A percentile compares a stretch with the other conserved stretches of the same genome.
These are phyloP conservation scores for Stratiomys singularior DNA, from an alignment of 2,888 invertebrate genomes.

Conservation along the genomic window DNA sequence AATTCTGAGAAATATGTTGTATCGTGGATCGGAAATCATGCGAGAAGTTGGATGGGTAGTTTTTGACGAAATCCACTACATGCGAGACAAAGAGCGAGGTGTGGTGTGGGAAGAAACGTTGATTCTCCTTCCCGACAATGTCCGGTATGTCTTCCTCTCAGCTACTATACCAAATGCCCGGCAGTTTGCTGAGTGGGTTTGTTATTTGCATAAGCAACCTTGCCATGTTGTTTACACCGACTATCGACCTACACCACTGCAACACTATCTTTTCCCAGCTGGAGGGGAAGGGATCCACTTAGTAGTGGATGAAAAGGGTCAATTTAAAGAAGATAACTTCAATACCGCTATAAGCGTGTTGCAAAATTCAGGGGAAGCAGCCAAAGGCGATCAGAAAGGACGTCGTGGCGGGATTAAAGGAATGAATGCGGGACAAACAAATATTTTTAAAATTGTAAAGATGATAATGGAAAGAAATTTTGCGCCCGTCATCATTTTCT, in stretches of 20 bases:
- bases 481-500: conserved; percentile 98
- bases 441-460: conserved; percentile 96
- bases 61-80: conserved; percentile 99
- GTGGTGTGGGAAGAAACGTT: conserved; percentile 98
- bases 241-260: conserved; percentile 95
- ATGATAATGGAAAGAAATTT: conserved; percentile 99
- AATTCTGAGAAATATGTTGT: conserved; percentile 98
- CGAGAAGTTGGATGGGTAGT: conserved; percentile 99
- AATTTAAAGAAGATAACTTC: conserved; percentile 97
- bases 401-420: conserved; percentile 78
- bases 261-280: conserved; percentile 97
- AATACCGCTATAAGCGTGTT: conserved; percentile 96
- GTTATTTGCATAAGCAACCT: conserved; percentile 93
- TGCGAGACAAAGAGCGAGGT: conserved; percentile 99
- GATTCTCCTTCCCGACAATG: conserved; percentile 95
- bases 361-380: conserved; percentile 82
- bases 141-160: conserved; percentile 98
- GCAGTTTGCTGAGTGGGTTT: conserved; percentile 95
- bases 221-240: conserved; percentile 99
- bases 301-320: conserved; percentile 94
- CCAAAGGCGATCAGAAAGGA: conserved; percentile 83
- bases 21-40: conserved; percentile 98
- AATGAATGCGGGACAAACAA: conserved; percentile 74
- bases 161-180: conserved; percentile 99
- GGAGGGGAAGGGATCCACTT: conserved; percentile 97